Base-by-base conservation (phyloP, 2,888 invertebrate genomes). In the Agapetus fuscipes region DNA sequence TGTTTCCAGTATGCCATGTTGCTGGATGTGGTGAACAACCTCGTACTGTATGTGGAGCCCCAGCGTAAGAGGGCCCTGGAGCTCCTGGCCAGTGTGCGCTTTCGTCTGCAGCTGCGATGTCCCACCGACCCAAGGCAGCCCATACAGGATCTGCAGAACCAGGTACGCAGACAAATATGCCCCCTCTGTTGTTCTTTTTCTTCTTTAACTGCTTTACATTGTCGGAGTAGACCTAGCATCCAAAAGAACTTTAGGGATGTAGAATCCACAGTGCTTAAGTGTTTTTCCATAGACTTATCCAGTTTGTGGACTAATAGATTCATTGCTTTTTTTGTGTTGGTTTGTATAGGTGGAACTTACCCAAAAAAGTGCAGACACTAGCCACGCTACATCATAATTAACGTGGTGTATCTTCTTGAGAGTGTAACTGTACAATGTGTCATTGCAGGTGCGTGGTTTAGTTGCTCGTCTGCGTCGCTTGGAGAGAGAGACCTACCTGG, bases 21-120 rank as follows among this genome's bases (percentile, higher is more conserved):
- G 26, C 68, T 98, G 53, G 98, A 98, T 62, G 87, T 98, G 51
- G 88, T 99, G 3, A 98, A 99, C 69, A 96, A 97, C 69, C 74
- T 99, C 17, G 69, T 98, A 36, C 72, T 99, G 1, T 95, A 93
- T 62, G 94, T 97, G 39, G 97, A 97, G 61, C 96, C 97, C 0
- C 87, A 90, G 56, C 76, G 95, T 38, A 89, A 95, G 52, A 87
- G 93, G 55, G 88, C 89, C 6, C 73, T 85, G 49, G 95, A 93
- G 60, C 72, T 85, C 46, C 70, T 95, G 47, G 90, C 94, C 45
- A 73, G 93, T 37, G 88, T 95, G 85, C 76, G 95, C 47, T 97
- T 98, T 62, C 88, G 95, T 60, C 65, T 96, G 49, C 94, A 95
- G 57, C 66, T 96, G 50, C 85, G 88, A 53, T 86, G 87, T 48